Percentiles rank a stretch among this genome's conserved stretches.
Evolutionary conservation across 2,113 vertebrate genomes (phyloP).

Genomic region (Campylomormyrus tamandua): DNA sequence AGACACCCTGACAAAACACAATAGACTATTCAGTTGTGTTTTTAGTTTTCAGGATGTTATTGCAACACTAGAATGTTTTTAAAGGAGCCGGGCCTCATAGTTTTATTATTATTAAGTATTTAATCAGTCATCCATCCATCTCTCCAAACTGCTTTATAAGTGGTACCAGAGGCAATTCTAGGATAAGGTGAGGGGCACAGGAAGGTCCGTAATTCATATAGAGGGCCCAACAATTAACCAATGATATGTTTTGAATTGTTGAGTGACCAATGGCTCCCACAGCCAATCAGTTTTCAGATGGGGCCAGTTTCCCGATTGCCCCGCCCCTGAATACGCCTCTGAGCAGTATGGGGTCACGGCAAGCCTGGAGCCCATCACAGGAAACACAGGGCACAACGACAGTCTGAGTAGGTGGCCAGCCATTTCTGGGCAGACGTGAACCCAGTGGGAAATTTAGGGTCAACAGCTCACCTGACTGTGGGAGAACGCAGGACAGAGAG

Average conservation of each 20-base stretch:
- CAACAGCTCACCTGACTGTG: background rate
- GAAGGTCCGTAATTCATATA: background rate
- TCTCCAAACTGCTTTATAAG: background rate
- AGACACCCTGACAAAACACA: background rate
- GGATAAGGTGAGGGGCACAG: background rate
- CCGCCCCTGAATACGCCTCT: background rate
- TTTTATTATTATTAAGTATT: background rate
- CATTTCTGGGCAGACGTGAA: background rate
- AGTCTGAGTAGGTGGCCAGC: background rate
- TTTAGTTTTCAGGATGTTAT: background rate
- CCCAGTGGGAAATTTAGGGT: background rate
- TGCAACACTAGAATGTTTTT: background rate
- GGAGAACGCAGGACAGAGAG: background rate
- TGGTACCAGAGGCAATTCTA: background rate
- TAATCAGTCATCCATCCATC: background rate
- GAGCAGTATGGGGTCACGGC: background rate
- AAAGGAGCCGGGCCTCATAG: background rate
- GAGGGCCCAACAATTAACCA: background rate
- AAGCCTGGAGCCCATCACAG: background rate
- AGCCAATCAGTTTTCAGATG: background rate
- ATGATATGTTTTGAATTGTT: background rate
- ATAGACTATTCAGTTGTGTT: background rate
- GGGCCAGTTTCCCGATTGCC: background rate
- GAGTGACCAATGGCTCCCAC: background rate
- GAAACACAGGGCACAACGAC: background rate